A percentile compares a stretch with the other conserved stretches of the same genome.
Conservation (phyloP, 2,888 invertebrate species). For the Ectobius pallidus region DNA sequence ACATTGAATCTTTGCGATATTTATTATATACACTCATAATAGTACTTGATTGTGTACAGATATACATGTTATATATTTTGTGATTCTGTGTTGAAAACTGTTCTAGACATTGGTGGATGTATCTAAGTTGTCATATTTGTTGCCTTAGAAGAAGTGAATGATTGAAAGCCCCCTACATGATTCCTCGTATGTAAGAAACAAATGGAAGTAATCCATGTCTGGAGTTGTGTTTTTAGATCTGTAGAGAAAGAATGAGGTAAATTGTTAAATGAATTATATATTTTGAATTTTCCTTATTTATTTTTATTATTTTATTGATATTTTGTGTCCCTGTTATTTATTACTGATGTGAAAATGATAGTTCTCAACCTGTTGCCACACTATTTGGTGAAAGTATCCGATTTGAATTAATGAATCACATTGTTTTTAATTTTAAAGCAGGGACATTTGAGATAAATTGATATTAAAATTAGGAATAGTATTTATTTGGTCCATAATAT, state of each 20-base stretch:
- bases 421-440: too few relatives aligned
- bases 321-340: neutral
- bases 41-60: conserved; percentile 18
- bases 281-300: neutral
- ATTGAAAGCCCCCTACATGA: neutral
- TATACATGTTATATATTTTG: conserved; percentile 28
- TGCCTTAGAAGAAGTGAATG: conserved; percentile 17
- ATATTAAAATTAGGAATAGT: too few relatives aligned
- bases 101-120: conserved; percentile 11
- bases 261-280: neutral
- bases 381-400: too few relatives aligned
- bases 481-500: too few relatives aligned
- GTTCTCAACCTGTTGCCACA: too few relatives aligned
- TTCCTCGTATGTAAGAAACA: neutral
- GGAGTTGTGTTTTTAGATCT: neutral
- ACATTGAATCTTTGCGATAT: conserved; percentile 19
- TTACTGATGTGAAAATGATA: too few relatives aligned
- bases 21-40: conserved; percentile 23
- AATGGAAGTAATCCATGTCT: neutral
- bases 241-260: neutral
- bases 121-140: conserved; percentile 12
- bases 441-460: too few relatives aligned
- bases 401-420: too few relatives aligned
- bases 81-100: conserved; percentile 11
- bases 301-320: neutral